Conservation (phyloP, 1,140 invertebrate genomes). For the Teleopsis dalmanni region DNA sequence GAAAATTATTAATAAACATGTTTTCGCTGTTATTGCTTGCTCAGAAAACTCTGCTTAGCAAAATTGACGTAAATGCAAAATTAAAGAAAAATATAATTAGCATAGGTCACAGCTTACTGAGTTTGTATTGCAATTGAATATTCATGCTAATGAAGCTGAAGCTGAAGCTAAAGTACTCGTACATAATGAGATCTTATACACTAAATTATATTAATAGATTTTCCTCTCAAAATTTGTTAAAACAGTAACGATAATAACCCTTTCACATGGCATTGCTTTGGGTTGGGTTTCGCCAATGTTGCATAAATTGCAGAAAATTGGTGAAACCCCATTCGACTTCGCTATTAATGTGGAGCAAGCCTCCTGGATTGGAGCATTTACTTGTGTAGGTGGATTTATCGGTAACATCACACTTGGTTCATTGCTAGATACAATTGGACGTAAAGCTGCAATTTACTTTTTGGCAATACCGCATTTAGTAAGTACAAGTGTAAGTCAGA, state of each 20-base stretch:
- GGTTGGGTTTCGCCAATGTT: constrained; percentile 47
- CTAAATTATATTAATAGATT: too few relatives aligned
- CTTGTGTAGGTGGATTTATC: constrained; percentile 32
- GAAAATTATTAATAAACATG: too few relatives aligned
- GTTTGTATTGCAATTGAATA: too few relatives aligned
- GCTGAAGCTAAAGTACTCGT: too few relatives aligned
- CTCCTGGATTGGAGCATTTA: constrained; percentile 37
- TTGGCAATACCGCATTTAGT: constrained; percentile 36
- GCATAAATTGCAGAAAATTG: constrained; percentile 30
- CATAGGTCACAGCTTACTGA: too few relatives aligned
- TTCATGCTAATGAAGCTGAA: too few relatives aligned
- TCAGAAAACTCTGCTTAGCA: too few relatives aligned
- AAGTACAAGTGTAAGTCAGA: constrained; percentile 2
- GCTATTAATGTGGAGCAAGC: constrained; percentile 27
- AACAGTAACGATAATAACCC: constrained; percentile 44
- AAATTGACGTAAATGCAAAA: too few relatives aligned
- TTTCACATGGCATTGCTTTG: constrained; percentile 45
- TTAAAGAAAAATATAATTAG: too few relatives aligned
- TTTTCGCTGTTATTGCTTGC: too few relatives aligned
- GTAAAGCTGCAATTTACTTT: constrained; percentile 28
- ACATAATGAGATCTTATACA: too few relatives aligned
- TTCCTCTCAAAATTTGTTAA: too few relatives aligned
- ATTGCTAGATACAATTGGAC: constrained; percentile 41
- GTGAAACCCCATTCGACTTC: constrained; percentile 30
- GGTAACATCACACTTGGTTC: constrained; percentile 39